Evolutionary conservation across 2,888 invertebrate species (phyloP).

Genomic region (Eupelmus urozonus): DNA sequence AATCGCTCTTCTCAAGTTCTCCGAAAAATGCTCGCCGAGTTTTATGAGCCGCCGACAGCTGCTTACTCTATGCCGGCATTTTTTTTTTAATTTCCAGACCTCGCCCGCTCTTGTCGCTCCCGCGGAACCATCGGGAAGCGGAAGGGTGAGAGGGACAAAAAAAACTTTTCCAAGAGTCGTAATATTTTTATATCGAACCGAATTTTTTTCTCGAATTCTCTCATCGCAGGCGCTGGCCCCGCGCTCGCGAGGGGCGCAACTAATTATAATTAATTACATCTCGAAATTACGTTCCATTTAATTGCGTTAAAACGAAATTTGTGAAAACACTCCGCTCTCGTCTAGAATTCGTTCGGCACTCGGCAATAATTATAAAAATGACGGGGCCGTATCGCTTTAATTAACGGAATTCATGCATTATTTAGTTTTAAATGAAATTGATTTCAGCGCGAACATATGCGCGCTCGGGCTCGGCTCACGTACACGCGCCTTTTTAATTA

Average conservation of each 20-base stretch:
- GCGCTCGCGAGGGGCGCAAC: neutral
- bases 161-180: no score
- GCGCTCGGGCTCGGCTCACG: no score
- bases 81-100: no score
- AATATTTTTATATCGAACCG: no score
- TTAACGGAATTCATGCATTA: conserved; percentile 49
- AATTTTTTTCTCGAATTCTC: no score
- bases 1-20: conserved; percentile 60
- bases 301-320: conserved; percentile 25
- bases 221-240: neutral
- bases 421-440: conserved; percentile 51
- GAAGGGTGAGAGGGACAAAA: no score
- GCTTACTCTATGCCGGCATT: neutral
- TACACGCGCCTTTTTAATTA: conserved; percentile 57
- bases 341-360: conserved; percentile 18
- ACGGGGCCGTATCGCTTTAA: conserved; percentile 34
- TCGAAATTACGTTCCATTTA: conserved; percentile 22
- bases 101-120: no score
- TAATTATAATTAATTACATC: conserved; percentile 38
- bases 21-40: conserved; percentile 59
- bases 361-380: conserved; percentile 44
- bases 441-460: conserved; percentile 18
- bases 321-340: neutral
- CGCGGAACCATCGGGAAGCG: no score
- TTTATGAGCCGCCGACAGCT: conserved; percentile 56